A percentile compares a stretch with the other conserved stretches of the same genome.
These are phyloP conservation scores for Epinotia demarniana DNA, from an alignment of 2,888 invertebrate genomes.

Conservation along the genomic window DNA sequence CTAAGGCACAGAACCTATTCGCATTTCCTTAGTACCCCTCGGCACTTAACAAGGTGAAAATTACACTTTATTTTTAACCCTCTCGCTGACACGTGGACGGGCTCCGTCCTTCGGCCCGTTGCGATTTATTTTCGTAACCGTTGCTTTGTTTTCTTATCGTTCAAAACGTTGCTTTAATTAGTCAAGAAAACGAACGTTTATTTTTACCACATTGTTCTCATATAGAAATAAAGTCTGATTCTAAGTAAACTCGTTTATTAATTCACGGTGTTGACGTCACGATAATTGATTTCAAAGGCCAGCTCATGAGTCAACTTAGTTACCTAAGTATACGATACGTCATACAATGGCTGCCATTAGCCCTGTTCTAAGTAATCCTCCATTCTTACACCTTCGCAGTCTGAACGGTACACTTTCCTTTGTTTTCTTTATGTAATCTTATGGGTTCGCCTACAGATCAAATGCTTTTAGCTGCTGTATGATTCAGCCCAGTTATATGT, in stretches of 20 bases:
- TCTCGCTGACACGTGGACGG: slow-evolving; percentile 55
- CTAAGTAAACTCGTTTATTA: background rate
- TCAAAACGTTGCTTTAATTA: slow-evolving; percentile 1
- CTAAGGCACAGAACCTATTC: slow-evolving; percentile 6
- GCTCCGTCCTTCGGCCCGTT: slow-evolving; percentile 10
- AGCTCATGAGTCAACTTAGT: background rate
- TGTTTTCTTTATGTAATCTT: background rate
- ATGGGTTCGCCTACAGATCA: background rate
- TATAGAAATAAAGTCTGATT: background rate
- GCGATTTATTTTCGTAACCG: slow-evolving; percentile 26
- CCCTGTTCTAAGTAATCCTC: background rate
- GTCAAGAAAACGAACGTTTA: background rate
- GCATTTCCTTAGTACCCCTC: slow-evolving; percentile 29
- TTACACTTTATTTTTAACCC: slow-evolving; percentile 47
- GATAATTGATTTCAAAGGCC: slow-evolving; percentile 16
- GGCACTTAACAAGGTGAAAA: slow-evolving; percentile 14
- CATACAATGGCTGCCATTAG: slow-evolving; percentile 4
- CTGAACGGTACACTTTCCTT: background rate
- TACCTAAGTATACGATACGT: background rate
- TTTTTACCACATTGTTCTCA: background rate
- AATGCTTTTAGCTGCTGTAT: no score
- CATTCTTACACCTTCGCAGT: background rate
- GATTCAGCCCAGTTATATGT: no score
- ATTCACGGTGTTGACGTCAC: slow-evolving; percentile 10
- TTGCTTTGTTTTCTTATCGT: slow-evolving; percentile 7